A percentile compares a stretch with the other conserved stretches of the same genome.
Conservation (phyloP, 2,797 vertebrate genomes). For the Sebastes matsubarae region DNA sequence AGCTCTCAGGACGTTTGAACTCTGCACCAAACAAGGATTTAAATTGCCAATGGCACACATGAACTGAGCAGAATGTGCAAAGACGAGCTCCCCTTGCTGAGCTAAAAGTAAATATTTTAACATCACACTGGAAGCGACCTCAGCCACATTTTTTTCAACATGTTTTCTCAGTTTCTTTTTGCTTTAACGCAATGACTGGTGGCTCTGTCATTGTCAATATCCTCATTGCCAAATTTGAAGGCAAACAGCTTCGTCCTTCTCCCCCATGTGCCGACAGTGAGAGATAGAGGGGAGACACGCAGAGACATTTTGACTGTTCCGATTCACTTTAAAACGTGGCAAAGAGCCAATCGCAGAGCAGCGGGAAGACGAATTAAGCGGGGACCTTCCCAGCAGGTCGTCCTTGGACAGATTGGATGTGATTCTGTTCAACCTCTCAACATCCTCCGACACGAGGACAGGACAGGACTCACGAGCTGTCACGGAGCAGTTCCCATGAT, state of each 20-base stretch:
- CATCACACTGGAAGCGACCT: constrained; percentile 38
- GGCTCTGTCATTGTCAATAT: constrained; percentile 53
- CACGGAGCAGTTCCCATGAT: constrained; percentile 16
- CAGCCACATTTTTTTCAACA: neutral
- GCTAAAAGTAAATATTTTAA: constrained; percentile 56
- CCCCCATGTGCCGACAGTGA: constrained; percentile 24
- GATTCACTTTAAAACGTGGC: constrained; percentile 72
- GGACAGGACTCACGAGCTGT: constrained; percentile 36
- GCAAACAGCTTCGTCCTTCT: constrained; percentile 48
- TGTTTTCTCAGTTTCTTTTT: constrained; percentile 39
- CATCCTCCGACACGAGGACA: constrained; percentile 60
- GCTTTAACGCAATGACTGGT: constrained; percentile 29
- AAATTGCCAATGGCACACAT: neutral
- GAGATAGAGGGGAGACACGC: constrained; percentile 32
- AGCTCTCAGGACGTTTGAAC: constrained; percentile 18
- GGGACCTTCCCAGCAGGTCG: constrained; percentile 72
- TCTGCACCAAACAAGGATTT: constrained; percentile 19
- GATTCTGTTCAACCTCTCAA: constrained; percentile 69
- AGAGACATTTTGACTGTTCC: constrained; percentile 63
- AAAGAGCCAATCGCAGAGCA: constrained; percentile 65
- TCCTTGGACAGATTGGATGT: constrained; percentile 72
- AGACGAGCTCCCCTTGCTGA: constrained; percentile 27
- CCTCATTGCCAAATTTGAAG: constrained; percentile 43
- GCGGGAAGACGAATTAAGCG: constrained; percentile 71
- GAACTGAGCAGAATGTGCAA: constrained; percentile 20